Evolutionary conservation across 2,797 vertebrate genomes (phyloP).

Genomic region (Buceros bicornis): DNA sequence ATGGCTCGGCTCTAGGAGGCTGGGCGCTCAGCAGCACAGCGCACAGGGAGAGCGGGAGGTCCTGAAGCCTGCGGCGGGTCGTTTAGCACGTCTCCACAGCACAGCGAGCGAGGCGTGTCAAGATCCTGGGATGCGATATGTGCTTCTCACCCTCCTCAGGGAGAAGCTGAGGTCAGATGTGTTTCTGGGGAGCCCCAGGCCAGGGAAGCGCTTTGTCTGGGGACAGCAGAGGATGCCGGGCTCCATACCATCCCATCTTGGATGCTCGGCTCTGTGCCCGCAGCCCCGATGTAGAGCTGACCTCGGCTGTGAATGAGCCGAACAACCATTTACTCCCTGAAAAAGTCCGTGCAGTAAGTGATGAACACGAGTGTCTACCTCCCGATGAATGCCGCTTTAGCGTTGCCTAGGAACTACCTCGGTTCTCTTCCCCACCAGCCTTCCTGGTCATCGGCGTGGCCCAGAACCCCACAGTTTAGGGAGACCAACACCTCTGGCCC

Average conservation of each 20-base stretch:
- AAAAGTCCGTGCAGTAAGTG: neutral
- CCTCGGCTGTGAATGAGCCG: neutral
- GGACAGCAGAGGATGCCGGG: fast-evolving
- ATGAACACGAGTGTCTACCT: neutral
- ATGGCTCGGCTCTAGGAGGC: neutral
- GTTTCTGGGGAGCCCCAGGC: neutral
- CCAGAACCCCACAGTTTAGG: neutral
- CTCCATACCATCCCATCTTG: neutral
- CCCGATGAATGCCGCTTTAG: neutral
- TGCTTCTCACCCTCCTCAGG: neutral
- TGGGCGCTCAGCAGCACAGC: fast-evolving
- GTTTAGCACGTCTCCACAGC: fast-evolving
- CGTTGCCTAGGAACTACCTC: neutral
- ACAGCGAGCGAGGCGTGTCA: fast-evolving
- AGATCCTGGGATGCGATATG: neutral
- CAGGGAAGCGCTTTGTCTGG: neutral
- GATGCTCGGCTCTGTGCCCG: neutral
- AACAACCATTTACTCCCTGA: fast-evolving
- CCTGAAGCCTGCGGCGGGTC: neutral
- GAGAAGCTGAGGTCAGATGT: neutral
- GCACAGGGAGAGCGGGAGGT: fast-evolving
- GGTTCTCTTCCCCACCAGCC: fast-evolving
- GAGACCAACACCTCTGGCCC: neutral
- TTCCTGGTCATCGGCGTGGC: neutral
- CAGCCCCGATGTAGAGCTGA: fast-evolving